Evolutionary conservation across 2,888 invertebrate genomes (phyloP).

Genomic region (Nipponacmea schrenckii): DNA sequence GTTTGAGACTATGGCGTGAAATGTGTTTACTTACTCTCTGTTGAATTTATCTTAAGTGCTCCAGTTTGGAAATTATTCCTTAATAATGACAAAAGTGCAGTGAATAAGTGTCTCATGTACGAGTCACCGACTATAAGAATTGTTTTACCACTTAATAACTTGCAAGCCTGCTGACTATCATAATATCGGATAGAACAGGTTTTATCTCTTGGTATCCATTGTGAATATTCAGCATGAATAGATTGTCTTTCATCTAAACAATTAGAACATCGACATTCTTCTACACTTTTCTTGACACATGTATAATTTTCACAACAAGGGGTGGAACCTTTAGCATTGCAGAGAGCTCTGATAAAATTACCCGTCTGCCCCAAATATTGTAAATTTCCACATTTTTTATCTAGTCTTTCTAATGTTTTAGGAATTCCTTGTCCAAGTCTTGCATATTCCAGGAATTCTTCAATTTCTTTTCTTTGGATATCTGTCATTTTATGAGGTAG

Average conservation of each 20-base stretch:
- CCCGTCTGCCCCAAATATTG: not conserved
- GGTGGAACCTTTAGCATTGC: not conserved
- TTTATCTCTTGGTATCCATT: constrained; percentile 1
- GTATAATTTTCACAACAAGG: not conserved
- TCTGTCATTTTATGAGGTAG: not conserved
- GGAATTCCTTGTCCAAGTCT: not conserved
- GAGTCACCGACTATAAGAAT: not conserved
- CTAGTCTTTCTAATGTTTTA: not conserved
- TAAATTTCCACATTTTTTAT: not conserved
- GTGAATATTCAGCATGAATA: not conserved
- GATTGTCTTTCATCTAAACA: not conserved
- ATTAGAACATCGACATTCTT: not conserved
- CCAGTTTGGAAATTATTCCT: not conserved
- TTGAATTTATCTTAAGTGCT: not conserved
- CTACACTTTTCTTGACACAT: not conserved
- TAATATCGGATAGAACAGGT: not conserved
- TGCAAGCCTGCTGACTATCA: not conserved
- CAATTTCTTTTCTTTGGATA: not conserved
- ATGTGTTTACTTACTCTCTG: not conserved
- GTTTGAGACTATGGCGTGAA: no score
- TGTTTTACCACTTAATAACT: not conserved
- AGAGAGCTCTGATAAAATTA: not conserved
- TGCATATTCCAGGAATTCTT: not conserved
- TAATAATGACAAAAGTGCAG: not conserved
- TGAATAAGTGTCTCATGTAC: not conserved